Conservation (phyloP, 2,113 vertebrate genomes). For the Barbus barbus region DNA sequence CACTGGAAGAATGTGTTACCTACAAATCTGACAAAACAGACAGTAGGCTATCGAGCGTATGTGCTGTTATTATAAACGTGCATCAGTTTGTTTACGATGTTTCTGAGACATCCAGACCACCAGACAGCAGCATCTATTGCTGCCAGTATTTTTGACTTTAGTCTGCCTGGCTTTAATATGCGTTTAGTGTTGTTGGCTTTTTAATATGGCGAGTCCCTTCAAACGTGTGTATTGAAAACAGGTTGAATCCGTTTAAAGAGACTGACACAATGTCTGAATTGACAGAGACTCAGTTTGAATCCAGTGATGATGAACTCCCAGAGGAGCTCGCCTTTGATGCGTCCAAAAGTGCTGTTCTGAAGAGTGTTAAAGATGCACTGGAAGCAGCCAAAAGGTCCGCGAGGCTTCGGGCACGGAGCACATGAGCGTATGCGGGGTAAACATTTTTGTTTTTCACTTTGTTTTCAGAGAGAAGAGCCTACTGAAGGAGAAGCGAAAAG, state of each 20-base stretch:
- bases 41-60: too few relatives aligned
- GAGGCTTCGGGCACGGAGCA: neutral
- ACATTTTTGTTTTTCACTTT: neutral
- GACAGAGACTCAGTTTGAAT: neutral
- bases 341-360: slow-evolving; percentile 63
- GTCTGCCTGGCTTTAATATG: neutral
- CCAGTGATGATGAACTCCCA: slow-evolving; percentile 73
- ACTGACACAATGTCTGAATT: neutral
- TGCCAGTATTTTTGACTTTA: neutral
- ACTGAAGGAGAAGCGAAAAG: slow-evolving; percentile 86
- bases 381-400: slow-evolving; percentile 65
- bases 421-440: neutral
- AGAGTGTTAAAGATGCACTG: slow-evolving; percentile 64
- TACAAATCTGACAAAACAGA: too few relatives aligned
- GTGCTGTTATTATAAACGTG: too few relatives aligned
- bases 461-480: slow-evolving; percentile 79
- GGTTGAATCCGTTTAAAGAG: neutral
- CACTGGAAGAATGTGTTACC: too few relatives aligned
- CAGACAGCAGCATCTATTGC: slow-evolving; percentile 16
- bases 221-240: slow-evolving; percentile 57
- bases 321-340: slow-evolving; percentile 73
- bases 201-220: slow-evolving; percentile 62
- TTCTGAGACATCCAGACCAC: neutral
- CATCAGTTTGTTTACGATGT: too few relatives aligned
- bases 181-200: neutral